Conservation (phyloP, 2,888 invertebrate species). For the Trichopria drosophilae region DNA sequence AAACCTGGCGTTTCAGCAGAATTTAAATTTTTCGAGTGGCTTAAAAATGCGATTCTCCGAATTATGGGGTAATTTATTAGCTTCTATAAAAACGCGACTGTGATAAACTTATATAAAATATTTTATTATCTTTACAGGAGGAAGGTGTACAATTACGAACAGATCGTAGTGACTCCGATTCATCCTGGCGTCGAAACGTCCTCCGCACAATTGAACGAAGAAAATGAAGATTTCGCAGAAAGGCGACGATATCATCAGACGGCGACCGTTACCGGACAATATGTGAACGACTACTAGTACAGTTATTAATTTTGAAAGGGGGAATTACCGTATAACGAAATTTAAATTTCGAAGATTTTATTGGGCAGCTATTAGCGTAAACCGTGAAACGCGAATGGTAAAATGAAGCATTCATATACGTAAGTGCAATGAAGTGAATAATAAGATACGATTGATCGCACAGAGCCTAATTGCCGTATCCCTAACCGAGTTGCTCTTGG, state of each 20-base stretch:
- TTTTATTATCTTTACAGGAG: slow-evolving; percentile 62
- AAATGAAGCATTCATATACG: too few species aligned
- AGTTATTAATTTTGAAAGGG: too few species aligned
- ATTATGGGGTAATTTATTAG: slow-evolving; percentile 70
- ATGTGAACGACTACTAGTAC: slow-evolving; percentile 62
- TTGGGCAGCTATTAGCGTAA: too few species aligned
- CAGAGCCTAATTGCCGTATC: too few species aligned
- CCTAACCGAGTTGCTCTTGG: too few species aligned
- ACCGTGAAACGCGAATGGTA: too few species aligned
- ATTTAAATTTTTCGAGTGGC: slow-evolving; percentile 79
- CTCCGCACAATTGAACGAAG: slow-evolving; percentile 88
- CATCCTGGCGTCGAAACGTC: slow-evolving; percentile 78
- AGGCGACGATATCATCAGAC: slow-evolving; percentile 92
- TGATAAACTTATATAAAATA: slow-evolving; percentile 9
- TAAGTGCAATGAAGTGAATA: too few species aligned
- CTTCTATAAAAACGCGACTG: not conserved
- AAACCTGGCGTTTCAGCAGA: slow-evolving; percentile 88
- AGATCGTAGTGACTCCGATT: slow-evolving; percentile 81
- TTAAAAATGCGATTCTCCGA: slow-evolving; percentile 71
- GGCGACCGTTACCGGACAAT: slow-evolving; percentile 75
- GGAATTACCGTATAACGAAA: too few species aligned
- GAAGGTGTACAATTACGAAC: slow-evolving; percentile 80
- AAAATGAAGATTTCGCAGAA: slow-evolving; percentile 92
- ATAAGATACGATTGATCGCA: too few species aligned
- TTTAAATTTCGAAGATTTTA: too few species aligned